A percentile compares a stretch with the other conserved stretches of the same genome.
Conservation (phyloP, 2,113 vertebrate species). For the Upupa epops region DNA sequence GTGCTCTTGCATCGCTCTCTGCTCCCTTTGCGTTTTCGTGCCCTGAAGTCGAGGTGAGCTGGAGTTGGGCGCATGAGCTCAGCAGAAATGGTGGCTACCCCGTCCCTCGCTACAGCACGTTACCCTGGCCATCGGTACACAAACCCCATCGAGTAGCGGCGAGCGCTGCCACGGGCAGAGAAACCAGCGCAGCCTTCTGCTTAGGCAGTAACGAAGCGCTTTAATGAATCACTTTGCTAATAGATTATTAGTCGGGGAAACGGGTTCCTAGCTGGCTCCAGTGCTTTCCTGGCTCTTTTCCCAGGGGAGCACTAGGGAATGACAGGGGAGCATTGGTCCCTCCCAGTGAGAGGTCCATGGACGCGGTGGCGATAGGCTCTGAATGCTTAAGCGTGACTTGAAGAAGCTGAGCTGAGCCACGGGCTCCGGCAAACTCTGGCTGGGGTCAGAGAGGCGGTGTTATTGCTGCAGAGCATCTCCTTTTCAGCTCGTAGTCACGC, state of each 20-base stretch:
- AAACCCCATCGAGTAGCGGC: constrained; percentile 1
- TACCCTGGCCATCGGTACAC: constrained; percentile 2
- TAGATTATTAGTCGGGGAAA: neutral
- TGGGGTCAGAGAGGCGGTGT: neutral
- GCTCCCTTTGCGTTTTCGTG: neutral
- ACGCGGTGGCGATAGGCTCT: neutral
- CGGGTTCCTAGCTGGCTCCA: neutral
- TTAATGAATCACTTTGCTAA: neutral
- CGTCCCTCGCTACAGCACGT: neutral
- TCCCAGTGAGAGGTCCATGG: neutral
- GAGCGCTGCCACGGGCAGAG: neutral
- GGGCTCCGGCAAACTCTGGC: rapidly evolving
- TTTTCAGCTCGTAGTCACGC: neutral
- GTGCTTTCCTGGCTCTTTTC: neutral
- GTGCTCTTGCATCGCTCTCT: neutral
- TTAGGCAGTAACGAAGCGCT: neutral
- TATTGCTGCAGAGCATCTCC: neutral
- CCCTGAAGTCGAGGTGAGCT: neutral
- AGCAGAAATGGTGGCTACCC: constrained; percentile 51
- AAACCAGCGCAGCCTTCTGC: neutral
- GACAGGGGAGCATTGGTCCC: neutral
- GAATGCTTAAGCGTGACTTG: neutral
- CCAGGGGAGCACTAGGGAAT: neutral
- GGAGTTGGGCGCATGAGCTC: constrained; percentile 25
- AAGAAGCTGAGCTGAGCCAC: neutral